Percentiles rank a stretch among this genome's conserved stretches.
Evolutionary conservation across 1,140 invertebrate species (phyloP).

Genomic region (Drosophila kikkawai): DNA sequence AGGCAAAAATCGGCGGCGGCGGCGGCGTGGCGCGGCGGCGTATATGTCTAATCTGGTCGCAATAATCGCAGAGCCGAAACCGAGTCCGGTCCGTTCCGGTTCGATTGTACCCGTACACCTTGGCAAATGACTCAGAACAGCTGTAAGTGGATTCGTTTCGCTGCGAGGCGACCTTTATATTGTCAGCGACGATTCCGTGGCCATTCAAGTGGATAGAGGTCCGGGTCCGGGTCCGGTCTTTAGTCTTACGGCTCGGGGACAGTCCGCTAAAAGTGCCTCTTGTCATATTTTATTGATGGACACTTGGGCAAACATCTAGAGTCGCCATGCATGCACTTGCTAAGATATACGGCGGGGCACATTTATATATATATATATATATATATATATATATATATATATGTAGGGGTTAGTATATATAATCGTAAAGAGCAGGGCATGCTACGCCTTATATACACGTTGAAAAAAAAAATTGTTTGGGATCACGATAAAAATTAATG

Average conservation of each 20-base stretch:
- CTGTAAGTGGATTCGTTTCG: conserved; percentile 32
- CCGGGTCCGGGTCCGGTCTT: conserved; percentile 12
- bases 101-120: conserved; percentile 16
- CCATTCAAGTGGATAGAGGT: conserved; percentile 8
- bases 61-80: conserved; percentile 2
- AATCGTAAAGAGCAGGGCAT: conserved; percentile 9
- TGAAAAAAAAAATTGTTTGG: background rate
- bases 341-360: conserved; percentile 31
- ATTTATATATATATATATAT: conserved; percentile 25
- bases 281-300: conserved; percentile 69
- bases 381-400: background rate
- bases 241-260: conserved; percentile 30
- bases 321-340: conserved; percentile 35
- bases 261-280: conserved; percentile 42
- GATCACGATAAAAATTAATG: background rate
- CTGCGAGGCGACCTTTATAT: conserved; percentile 37
- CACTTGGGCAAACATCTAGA: conserved; percentile 50
- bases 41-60: conserved; percentile 29
- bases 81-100: conserved; percentile 1
- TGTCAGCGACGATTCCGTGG: conserved; percentile 18
- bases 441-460: background rate
- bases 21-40: no score
- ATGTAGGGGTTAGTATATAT: conserved; percentile 6
- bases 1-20: no score
- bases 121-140: conserved; percentile 51